Evolutionary conservation across 2,113 vertebrate species (phyloP).

Genomic region (Saguinus midas): DNA sequence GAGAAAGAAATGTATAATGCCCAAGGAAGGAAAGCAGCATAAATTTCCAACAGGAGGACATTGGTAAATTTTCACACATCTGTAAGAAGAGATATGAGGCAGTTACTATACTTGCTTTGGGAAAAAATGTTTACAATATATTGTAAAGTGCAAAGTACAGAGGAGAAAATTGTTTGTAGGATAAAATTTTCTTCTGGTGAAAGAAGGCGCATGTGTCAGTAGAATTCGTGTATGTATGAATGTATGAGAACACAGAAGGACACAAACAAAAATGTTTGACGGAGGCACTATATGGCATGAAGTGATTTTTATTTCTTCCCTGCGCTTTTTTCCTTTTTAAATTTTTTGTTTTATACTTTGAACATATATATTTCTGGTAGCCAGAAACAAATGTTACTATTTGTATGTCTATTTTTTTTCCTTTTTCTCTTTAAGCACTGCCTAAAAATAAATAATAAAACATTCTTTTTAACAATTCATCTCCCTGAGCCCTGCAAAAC

Average conservation of each 20-base stretch:
- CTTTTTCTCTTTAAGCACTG: not conserved
- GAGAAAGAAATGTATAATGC: not conserved
- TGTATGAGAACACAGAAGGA: not conserved
- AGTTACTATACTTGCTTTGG: not conserved
- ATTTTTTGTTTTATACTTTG: not conserved
- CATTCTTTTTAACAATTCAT: not conserved
- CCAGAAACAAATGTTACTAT: not conserved
- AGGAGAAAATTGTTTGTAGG: not conserved
- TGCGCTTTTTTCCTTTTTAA: not conserved
- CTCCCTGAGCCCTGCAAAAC: not conserved
- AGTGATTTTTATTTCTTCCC: not conserved
- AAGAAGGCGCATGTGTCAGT: not conserved
- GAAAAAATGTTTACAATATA: not conserved
- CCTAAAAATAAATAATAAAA: not conserved
- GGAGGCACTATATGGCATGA: not conserved
- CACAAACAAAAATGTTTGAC: not conserved
- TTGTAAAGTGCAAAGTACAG: not conserved
- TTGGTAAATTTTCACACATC: not conserved
- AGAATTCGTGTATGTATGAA: not conserved
- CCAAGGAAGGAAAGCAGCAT: not conserved
- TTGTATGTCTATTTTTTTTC: not conserved
- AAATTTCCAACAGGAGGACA: not conserved
- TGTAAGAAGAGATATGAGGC: not conserved
- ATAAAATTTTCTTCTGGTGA: not conserved
- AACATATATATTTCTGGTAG: not conserved